phyloP scores from a whole-genome alignment of 2,888 invertebrate species.

The Amiota mariae region DNA sequence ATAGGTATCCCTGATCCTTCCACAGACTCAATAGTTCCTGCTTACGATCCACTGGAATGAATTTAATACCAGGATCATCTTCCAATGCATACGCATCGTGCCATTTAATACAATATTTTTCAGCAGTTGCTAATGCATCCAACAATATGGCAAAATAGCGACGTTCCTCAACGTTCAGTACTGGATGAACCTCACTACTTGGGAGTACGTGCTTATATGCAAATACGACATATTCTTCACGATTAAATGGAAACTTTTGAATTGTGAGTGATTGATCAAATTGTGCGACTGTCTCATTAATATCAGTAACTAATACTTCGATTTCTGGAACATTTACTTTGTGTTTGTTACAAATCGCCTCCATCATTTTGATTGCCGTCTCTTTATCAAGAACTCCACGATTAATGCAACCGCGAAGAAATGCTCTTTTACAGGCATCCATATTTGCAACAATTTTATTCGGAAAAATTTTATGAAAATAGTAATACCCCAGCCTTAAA shows the following conservation, averaged over 20 bases:
- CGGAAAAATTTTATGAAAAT: too few species aligned
- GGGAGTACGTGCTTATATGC: neutral
- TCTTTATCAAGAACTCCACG: neutral
- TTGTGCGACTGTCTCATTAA: neutral
- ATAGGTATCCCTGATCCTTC: slow-evolving; percentile 1
- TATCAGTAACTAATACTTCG: neutral
- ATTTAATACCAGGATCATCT: neutral
- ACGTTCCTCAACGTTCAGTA: slow-evolving; percentile 3
- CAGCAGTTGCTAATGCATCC: neutral
- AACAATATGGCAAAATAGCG: neutral
- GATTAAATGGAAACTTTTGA: neutral
- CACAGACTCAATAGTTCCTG: neutral
- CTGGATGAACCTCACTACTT: neutral
- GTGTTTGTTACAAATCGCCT: neutral
- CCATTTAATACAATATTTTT: slow-evolving; percentile 10
- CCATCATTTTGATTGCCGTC: neutral
- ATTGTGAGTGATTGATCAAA: neutral
- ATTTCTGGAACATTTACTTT: neutral
- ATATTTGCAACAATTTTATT: neutral
- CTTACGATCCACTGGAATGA: neutral
- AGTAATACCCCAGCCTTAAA: too few species aligned
- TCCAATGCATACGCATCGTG: neutral
- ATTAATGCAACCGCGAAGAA: slow-evolving; percentile 4
- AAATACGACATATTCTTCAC: neutral
- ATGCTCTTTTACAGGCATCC: neutral